These are phyloP conservation scores for Eugnorisma glareosa DNA, from an alignment of 2,888 invertebrate species.

Conservation along the genomic window DNA sequence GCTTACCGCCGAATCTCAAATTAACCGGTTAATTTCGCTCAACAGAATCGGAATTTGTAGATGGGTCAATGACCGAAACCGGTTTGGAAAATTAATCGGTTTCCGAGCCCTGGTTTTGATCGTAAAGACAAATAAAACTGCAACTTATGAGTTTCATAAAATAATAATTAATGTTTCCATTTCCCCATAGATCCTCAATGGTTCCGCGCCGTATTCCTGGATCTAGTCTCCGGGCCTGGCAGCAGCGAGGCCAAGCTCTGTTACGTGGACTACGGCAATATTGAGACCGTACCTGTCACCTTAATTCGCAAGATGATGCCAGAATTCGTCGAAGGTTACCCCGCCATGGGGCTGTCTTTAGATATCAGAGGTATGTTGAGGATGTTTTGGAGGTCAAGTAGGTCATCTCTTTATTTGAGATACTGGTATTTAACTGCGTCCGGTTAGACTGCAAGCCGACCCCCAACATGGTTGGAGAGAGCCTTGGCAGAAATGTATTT, in stretches of 20 bases:
- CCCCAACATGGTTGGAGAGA: too few species aligned
- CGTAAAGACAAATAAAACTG: too few species aligned
- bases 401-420: background rate
- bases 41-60: too few species aligned
- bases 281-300: constrained; percentile 69
- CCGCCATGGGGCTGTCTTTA: constrained; percentile 72
- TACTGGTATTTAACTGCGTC: background rate
- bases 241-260: constrained; percentile 67
- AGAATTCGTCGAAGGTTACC: constrained; percentile 74
- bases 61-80: too few species aligned
- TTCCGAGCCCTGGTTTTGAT: too few species aligned
- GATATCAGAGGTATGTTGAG: constrained; percentile 73
- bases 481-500: too few species aligned
- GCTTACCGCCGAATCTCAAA: too few species aligned
- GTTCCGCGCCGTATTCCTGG: constrained; percentile 82
- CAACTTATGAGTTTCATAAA: too few species aligned
- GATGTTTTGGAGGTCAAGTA: background rate
- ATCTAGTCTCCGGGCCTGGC: constrained; percentile 73
- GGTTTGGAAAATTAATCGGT: too few species aligned
- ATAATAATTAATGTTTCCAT: background rate
- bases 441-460: too few species aligned
- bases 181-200: constrained; percentile 75
- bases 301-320: constrained; percentile 82
- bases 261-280: constrained; percentile 81
- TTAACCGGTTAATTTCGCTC: too few species aligned